Percentiles rank a stretch among this genome's conserved stretches.
Conservation (phyloP, 1,140 invertebrate species). For the Neuroterus valhalla region DNA sequence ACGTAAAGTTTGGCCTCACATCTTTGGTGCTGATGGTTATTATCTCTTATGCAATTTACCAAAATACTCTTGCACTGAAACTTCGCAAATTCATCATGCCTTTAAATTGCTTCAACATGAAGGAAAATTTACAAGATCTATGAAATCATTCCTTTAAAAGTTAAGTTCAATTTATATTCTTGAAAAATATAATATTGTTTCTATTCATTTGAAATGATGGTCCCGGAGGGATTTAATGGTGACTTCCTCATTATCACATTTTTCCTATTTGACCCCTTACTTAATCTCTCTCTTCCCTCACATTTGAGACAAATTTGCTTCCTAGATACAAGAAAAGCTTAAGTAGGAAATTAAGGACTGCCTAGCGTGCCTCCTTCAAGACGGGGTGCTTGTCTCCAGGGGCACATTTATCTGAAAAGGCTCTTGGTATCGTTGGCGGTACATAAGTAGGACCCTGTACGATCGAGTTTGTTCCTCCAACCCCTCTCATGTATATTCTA, state of each 20-base stretch:
- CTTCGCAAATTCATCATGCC: no score
- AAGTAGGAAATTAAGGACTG: conserved; percentile 63
- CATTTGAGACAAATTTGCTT: background rate
- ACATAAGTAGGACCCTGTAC: conserved; percentile 50
- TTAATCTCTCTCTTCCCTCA: background rate
- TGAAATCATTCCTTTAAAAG: no score
- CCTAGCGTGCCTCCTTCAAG: conserved; percentile 49
- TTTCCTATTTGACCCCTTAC: background rate
- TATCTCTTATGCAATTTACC: no score
- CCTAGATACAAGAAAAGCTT: conserved; percentile 41
- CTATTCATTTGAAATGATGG: no score
- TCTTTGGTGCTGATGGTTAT: no score
- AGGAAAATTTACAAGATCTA: no score
- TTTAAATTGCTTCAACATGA: no score
- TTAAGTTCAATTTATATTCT: background rate
- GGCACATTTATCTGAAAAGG: conserved; percentile 57
- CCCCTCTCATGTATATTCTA: conserved; percentile 67
- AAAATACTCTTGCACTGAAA: no score
- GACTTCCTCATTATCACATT: background rate
- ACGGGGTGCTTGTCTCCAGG: conserved; percentile 51
- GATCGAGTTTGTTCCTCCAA: conserved; percentile 48
- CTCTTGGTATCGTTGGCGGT: conserved; percentile 33
- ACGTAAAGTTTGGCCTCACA: no score
- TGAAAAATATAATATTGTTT: no score
- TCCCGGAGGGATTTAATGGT: no score